phyloP scores from a whole-genome alignment of 2,797 vertebrate genomes.

The Acanthiza pusilla region DNA sequence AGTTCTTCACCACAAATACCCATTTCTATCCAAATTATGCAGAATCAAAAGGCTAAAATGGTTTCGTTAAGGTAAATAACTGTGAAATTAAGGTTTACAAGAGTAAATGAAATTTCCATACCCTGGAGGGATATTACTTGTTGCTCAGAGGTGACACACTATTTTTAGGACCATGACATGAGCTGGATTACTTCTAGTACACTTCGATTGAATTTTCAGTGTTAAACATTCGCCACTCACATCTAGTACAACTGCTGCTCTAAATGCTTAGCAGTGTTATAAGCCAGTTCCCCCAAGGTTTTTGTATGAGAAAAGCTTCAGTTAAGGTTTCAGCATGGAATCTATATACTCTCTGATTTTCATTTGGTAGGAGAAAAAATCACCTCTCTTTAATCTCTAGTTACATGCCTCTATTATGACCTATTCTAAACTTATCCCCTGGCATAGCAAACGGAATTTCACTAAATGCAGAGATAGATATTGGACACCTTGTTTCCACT shows the following conservation, averaged over 20 bases:
- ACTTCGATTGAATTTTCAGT: slow-evolving; percentile 28
- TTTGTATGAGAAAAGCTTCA: background rate
- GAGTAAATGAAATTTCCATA: background rate
- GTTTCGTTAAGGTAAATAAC: background rate
- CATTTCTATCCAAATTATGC: background rate
- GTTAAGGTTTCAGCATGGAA: background rate
- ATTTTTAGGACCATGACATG: slow-evolving; percentile 47
- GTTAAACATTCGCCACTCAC: background rate
- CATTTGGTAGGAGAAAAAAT: slow-evolving; percentile 35
- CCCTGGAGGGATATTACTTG: background rate
- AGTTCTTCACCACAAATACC: background rate
- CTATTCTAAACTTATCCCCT: slow-evolving; percentile 68
- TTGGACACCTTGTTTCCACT: slow-evolving; percentile 71
- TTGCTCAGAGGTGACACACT: slow-evolving; percentile 30
- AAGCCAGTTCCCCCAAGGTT: background rate
- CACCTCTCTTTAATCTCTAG: slow-evolving; percentile 57
- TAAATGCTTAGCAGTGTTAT: background rate
- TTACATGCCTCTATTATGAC: slow-evolving; percentile 62
- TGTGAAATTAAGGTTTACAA: background rate
- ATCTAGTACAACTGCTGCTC: background rate
- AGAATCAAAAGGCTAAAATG: background rate
- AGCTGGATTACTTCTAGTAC: slow-evolving; percentile 5
- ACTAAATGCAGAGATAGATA: slow-evolving; percentile 69
- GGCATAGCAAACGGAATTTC: slow-evolving; percentile 62
- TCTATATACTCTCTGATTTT: background rate